phyloP scores from a whole-genome alignment of 2,797 vertebrate species.

The Garrulus glandarius region DNA sequence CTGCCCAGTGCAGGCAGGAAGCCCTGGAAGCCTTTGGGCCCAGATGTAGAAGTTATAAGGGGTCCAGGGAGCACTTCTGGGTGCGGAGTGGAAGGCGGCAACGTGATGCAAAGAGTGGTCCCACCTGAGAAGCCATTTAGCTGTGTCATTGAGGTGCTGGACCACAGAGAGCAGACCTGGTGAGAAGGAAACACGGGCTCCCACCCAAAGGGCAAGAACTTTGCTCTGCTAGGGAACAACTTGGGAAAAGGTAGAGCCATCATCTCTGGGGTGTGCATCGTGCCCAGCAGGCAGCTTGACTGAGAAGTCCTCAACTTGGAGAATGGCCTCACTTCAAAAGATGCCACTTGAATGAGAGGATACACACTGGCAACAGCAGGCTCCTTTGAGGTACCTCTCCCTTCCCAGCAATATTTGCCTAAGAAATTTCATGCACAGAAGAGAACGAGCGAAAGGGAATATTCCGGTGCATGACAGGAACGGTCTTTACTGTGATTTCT shows the following conservation, averaged over 20 bases:
- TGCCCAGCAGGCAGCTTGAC: not conserved
- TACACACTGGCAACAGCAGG: not conserved
- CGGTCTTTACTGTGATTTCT: not conserved
- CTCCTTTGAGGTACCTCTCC: not conserved
- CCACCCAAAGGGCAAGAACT: not conserved
- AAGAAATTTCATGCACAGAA: constrained; percentile 17
- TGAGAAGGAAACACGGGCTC: not conserved
- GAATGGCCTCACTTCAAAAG: not conserved
- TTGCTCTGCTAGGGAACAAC: not conserved
- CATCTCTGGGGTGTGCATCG: accelerated
- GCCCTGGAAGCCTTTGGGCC: not conserved
- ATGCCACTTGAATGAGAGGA: not conserved
- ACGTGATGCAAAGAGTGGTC: accelerated
- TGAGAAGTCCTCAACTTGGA: not conserved
- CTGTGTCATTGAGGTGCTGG: accelerated
- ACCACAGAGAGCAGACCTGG: not conserved
- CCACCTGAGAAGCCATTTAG: not conserved
- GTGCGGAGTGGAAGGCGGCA: not conserved
- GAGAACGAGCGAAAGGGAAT: constrained; percentile 28
- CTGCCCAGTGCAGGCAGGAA: accelerated
- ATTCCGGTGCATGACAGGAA: constrained; percentile 38
- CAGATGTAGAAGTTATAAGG: not conserved
- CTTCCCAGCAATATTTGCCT: constrained; percentile 28
- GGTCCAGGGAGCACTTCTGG: not conserved
- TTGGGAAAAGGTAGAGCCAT: not conserved